Evolutionary conservation across 1,140 invertebrate genomes (phyloP).

Genomic region (Scaptomyza montana): DNA sequence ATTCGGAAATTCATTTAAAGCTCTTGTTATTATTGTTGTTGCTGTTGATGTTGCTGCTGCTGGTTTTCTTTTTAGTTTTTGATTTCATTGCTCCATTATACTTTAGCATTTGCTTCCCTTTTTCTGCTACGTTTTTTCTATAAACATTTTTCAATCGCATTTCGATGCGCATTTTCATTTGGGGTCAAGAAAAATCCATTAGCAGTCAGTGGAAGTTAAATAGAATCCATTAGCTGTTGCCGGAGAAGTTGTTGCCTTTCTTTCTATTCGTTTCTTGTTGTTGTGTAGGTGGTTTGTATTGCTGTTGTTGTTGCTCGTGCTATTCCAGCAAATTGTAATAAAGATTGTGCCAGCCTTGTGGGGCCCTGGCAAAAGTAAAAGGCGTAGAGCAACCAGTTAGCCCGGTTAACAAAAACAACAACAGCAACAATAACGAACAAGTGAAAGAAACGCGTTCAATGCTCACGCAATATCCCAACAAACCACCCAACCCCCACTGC

Average conservation of each 20-base stretch:
- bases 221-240: slow-evolving; percentile 82
- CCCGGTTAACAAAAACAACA: slow-evolving; percentile 20
- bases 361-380: slow-evolving; percentile 51
- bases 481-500: neutral
- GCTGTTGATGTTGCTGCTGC: slow-evolving; percentile 32
- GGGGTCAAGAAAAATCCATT: slow-evolving; percentile 84
- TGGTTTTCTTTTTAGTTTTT: slow-evolving; percentile 24
- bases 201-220: slow-evolving; percentile 83
- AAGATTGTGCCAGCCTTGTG: slow-evolving; percentile 61
- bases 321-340: slow-evolving; percentile 68
- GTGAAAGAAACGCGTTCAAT: slow-evolving; percentile 43
- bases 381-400: slow-evolving; percentile 32
- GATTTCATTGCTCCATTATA: slow-evolving; percentile 41
- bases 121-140: slow-evolving; percentile 78
- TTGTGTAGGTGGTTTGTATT: slow-evolving; percentile 20
- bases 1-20: slow-evolving; percentile 76
- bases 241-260: slow-evolving; percentile 51
- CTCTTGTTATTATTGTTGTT: slow-evolving; percentile 44
- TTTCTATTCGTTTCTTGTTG: slow-evolving; percentile 12
- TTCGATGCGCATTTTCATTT: slow-evolving; percentile 83
- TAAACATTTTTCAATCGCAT: slow-evolving; percentile 81
- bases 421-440: slow-evolving; percentile 22
- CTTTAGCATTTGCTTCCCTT: slow-evolving; percentile 55
- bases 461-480: slow-evolving; percentile 61
- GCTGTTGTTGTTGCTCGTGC: slow-evolving; percentile 21